Evolutionary conservation across 1,140 invertebrate genomes (phyloP).

Genomic region (Aphelenchoides avenae): DNA sequence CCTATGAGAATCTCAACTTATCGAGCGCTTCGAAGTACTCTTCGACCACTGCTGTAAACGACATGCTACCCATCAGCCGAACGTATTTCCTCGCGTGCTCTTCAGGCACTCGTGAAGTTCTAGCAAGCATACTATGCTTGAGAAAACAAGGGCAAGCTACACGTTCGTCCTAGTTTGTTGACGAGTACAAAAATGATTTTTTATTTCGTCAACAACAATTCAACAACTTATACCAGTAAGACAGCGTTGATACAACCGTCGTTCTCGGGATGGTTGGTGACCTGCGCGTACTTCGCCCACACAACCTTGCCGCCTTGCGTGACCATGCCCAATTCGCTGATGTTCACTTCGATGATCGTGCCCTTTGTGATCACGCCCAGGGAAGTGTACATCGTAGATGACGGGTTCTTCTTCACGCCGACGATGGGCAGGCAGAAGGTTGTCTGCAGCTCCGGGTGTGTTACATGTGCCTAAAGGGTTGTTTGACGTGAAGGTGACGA

Average conservation of each 20-base stretch:
- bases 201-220: too few relatives aligned
- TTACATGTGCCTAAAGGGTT: constrained; percentile 62
- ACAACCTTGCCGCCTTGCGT: constrained; percentile 98
- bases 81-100: too few relatives aligned
- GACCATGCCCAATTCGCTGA: constrained; percentile 95
- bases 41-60: too few relatives aligned
- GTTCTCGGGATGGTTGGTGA: constrained; percentile 97
- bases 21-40: too few relatives aligned
- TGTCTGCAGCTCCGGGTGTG: constrained; percentile 96
- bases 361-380: constrained; percentile 98
- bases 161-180: too few relatives aligned
- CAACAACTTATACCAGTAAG: constrained; percentile 79
- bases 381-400: constrained; percentile 89
- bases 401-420: constrained; percentile 98
- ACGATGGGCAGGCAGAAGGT: constrained; percentile 98
- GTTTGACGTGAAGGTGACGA: not conserved
- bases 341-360: constrained; percentile 89
- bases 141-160: too few relatives aligned
- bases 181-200: too few relatives aligned
- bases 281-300: constrained; percentile 99
- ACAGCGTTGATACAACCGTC: constrained; percentile 99
- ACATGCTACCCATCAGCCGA: too few relatives aligned
- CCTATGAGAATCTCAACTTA: too few relatives aligned
- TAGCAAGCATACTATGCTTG: too few relatives aligned
- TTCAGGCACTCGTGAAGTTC: too few relatives aligned